These are phyloP conservation scores for Cossypha polioptera DNA, from an alignment of 2,797 vertebrate species.

Conservation along the genomic window DNA sequence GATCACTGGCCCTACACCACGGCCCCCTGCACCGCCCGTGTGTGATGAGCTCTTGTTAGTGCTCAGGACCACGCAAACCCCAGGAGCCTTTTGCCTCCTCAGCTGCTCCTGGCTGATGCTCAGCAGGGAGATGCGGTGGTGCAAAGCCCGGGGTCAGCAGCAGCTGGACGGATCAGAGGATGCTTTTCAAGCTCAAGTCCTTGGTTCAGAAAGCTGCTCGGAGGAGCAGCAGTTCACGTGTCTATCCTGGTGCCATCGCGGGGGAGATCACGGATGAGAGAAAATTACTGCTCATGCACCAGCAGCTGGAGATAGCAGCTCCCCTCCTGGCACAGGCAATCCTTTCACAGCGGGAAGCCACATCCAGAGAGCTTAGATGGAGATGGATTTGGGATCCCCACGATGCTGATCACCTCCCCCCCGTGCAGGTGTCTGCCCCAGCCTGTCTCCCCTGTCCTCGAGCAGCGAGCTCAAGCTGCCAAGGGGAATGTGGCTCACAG, in stretches of 20 bases:
- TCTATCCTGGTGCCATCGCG: neutral
- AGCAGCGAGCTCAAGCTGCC: neutral
- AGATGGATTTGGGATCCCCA: neutral
- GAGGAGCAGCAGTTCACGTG: neutral
- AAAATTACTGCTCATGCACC: neutral
- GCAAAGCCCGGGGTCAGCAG: neutral
- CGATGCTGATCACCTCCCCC: neutral
- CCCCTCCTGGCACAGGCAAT: neutral
- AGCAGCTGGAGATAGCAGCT: neutral
- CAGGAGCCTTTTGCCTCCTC: neutral
- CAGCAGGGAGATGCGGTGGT: accelerated
- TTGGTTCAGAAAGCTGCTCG: neutral
- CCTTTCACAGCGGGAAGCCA: accelerated
- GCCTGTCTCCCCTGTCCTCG: neutral
- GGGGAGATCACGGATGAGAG: neutral
- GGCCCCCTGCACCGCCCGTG: neutral
- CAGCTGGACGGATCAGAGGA: neutral
- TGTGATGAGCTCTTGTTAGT: neutral
- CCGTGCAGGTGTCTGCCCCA: neutral
- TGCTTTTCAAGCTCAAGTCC: neutral
- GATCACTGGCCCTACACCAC: neutral
- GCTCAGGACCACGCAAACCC: accelerated
- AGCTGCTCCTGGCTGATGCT: neutral
- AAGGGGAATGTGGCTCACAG: neutral
- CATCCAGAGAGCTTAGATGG: neutral